These are phyloP conservation scores for Macrophya alboannulata DNA, from an alignment of 2,888 invertebrate species.

Conservation along the genomic window DNA sequence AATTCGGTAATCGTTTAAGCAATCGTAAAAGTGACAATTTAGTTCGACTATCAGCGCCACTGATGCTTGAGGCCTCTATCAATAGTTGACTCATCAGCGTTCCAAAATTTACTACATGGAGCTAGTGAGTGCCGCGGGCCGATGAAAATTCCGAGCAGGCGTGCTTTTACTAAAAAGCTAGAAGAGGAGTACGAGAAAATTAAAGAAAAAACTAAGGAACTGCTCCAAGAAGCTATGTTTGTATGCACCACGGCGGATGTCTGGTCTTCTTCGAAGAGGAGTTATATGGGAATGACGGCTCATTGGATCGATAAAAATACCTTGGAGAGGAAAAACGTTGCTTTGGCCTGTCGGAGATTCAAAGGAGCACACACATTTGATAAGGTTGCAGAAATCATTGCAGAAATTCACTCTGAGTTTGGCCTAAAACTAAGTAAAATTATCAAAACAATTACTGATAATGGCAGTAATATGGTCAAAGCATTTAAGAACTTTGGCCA, in stretches of 20 bases:
- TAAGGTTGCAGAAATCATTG: constrained; percentile 16
- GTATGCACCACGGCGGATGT: constrained; percentile 12
- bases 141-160: neutral
- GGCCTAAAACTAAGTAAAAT: neutral
- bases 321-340: neutral
- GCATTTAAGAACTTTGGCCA: neutral
- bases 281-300: neutral
- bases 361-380: constrained; percentile 13
- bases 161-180: neutral
- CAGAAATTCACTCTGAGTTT: neutral
- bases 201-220: neutral
- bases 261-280: constrained; percentile 3
- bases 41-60: too few relatives aligned
- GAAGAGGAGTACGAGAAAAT: neutral
- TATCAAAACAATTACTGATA: constrained; percentile 4
- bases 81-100: too few relatives aligned
- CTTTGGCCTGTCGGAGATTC: constrained; percentile 4
- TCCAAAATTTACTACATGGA: too few relatives aligned
- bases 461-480: neutral
- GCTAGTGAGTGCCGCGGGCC: too few relatives aligned
- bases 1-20: too few relatives aligned
- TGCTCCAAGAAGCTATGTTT: neutral
- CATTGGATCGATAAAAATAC: constrained; percentile 2
- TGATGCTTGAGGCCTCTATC: too few relatives aligned
- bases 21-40: too few relatives aligned